Base-by-base conservation (phyloP, 2,797 vertebrate species). In the Oophaga sylvatica region DNA sequence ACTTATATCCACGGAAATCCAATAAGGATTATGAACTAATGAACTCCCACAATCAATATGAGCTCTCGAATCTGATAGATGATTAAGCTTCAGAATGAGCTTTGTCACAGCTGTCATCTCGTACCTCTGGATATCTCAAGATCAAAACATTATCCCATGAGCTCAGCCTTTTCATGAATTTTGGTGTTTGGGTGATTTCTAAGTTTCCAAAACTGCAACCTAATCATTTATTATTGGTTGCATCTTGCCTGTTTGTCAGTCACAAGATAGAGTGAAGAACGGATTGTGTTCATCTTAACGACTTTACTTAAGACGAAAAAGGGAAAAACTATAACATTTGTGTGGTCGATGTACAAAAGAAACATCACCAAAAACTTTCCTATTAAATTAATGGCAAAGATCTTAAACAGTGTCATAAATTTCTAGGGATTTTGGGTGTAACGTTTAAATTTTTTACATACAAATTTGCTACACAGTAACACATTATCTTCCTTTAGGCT, bases 11-110 rank as follows among this genome's bases (percentile, higher is more conserved):
- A 71, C 68, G 45, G 45, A 83, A 83, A 83, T 83, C 81, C 81
- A 83, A 83, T 83, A 83, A 83, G 81, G 81, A 83, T 83, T 83
- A 83, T 73, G 63, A 83, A 83, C 81, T 73, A 83, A 83, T 83
- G 81, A 83, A 83, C 81, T 83, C 81, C 59, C 4, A n/a, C 81
- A 83, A 83, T 83, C 81, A 83, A 73, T 83, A 31, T 70, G 67
- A 83, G 81, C 81, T 57, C 10, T 26, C 1, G 48, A 71, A 35
- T 83, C 67, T 53, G 81, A 79, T 79, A 59, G 77, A 83, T 83
- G 67, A 59, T 71, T 83, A 71, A 59, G 56, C 65, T 71, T 59
- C 17, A 31, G 67, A 71, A 83, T 35, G 81, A 83, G 81, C 65
- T 70, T 83, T 83, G 48, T 73, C 81, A 83, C 26, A 59, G 67